Evolutionary conservation across 2,797 vertebrate species (phyloP).

Genomic region (Botia kubotai): DNA sequence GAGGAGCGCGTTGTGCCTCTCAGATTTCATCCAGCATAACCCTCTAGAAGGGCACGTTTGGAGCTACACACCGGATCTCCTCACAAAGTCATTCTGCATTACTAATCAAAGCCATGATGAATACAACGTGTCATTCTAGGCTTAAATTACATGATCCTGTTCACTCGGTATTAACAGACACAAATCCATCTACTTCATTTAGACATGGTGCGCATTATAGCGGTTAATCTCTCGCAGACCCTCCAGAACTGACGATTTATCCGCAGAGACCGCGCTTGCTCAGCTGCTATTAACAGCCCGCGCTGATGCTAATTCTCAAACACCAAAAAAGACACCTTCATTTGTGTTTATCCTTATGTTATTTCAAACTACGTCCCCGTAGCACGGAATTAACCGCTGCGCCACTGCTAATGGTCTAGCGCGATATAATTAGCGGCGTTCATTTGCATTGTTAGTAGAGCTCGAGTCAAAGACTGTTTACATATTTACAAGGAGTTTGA

Average conservation of each 20-base stretch:
- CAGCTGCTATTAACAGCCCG: conserved; percentile 6
- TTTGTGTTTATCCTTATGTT: background rate
- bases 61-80: conserved; percentile 11
- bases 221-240: conserved; percentile 66
- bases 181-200: conserved; percentile 63
- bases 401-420: conserved; percentile 64
- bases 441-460: conserved; percentile 76
- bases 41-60: conserved; percentile 27
- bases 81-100: conserved; percentile 53
- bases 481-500: conserved; percentile 60
- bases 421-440: conserved; percentile 77
- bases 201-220: conserved; percentile 70
- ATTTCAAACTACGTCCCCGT: conserved; percentile 61
- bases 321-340: background rate
- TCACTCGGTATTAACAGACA: conserved; percentile 57
- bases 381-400: conserved; percentile 66
- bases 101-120: conserved; percentile 44
- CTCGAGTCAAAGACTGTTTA: conserved; percentile 76
- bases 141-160: conserved; percentile 66
- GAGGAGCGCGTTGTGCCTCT: too few relatives aligned
- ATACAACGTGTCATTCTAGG: conserved; percentile 59
- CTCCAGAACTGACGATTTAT: conserved; percentile 60
- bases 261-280: conserved; percentile 54
- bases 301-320: background rate
- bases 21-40: too few relatives aligned